phyloP scores from a whole-genome alignment of 2,888 invertebrate species.

The Oligia strigilis region DNA sequence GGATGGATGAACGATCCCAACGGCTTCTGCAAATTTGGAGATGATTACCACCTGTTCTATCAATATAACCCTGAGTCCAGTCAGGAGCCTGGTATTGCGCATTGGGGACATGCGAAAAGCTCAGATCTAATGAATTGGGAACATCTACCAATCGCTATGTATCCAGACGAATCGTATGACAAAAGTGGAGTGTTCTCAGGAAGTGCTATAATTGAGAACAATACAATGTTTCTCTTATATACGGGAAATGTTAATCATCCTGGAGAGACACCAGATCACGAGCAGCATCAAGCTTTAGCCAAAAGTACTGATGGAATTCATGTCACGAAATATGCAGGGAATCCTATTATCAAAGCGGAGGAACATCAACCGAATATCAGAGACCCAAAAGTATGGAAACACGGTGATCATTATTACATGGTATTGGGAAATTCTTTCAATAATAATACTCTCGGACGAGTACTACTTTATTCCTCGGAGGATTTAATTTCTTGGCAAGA shows the following conservation, averaged over 20 bases:
- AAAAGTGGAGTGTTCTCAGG: constrained; percentile 86
- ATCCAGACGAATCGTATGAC: constrained; percentile 83
- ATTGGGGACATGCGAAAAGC: constrained; percentile 89
- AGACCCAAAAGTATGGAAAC: constrained; percentile 88
- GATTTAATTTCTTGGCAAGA: constrained; percentile 80
- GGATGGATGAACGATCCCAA: constrained; percentile 91
- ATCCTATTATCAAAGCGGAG: constrained; percentile 79
- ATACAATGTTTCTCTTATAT: constrained; percentile 80
- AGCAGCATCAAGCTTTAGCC: constrained; percentile 81
- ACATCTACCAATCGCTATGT: constrained; percentile 85
- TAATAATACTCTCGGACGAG: constrained; percentile 77
- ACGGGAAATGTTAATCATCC: constrained; percentile 82
- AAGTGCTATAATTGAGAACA: constrained; percentile 82
- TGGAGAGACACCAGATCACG: constrained; percentile 73
- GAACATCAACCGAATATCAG: constrained; percentile 83
- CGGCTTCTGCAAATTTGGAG: constrained; percentile 83
- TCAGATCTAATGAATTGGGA: constrained; percentile 86
- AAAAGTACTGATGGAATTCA: constrained; percentile 79
- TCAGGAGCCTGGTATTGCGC: constrained; percentile 78
- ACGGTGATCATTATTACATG: constrained; percentile 81
- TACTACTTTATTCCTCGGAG: constrained; percentile 79
- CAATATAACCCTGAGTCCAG: constrained; percentile 85
- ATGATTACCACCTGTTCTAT: constrained; percentile 87
- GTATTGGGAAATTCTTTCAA: constrained; percentile 84
- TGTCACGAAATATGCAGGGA: constrained; percentile 77